Percentiles rank a stretch among this genome's conserved stretches.
phyloP scores from a whole-genome alignment of 1,140 invertebrate species.

The Cydia splendana region DNA sequence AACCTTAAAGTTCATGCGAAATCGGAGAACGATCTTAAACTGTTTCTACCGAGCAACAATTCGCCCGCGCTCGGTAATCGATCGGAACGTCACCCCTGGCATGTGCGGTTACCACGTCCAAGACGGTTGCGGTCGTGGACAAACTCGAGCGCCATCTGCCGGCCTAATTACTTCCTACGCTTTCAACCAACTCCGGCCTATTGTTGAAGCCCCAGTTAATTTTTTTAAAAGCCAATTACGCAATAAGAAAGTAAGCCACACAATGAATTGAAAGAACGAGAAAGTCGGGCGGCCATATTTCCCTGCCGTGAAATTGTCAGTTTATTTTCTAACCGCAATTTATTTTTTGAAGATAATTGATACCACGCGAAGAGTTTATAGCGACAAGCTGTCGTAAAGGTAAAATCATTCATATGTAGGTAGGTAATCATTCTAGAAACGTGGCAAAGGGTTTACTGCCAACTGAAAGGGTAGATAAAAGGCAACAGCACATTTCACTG shows the following conservation, averaged over 20 bases:
- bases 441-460: too few relatives aligned
- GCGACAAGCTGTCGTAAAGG: neutral
- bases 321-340: slow-evolving; percentile 57
- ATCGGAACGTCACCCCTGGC: neutral
- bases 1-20: neutral
- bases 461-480: too few relatives aligned
- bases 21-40: neutral
- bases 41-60: neutral
- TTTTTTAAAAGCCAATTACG: slow-evolving; percentile 70
- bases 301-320: slow-evolving; percentile 66
- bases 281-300: slow-evolving; percentile 62
- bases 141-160: slow-evolving; percentile 62
- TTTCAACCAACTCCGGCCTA: slow-evolving; percentile 53
- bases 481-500: too few relatives aligned
- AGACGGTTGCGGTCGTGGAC: slow-evolving; percentile 55
- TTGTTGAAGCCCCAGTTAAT: slow-evolving; percentile 64
- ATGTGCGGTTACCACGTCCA: slow-evolving; percentile 41
- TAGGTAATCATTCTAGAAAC: neutral
- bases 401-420: neutral
- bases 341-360: slow-evolving; percentile 32
- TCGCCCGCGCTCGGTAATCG: neutral
- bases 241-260: slow-evolving; percentile 70
- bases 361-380: neutral
- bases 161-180: slow-evolving; percentile 72
- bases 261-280: slow-evolving; percentile 52